Evolutionary conservation across 2,888 invertebrate genomes (phyloP).

Genomic region (Melanotus villosus): DNA sequence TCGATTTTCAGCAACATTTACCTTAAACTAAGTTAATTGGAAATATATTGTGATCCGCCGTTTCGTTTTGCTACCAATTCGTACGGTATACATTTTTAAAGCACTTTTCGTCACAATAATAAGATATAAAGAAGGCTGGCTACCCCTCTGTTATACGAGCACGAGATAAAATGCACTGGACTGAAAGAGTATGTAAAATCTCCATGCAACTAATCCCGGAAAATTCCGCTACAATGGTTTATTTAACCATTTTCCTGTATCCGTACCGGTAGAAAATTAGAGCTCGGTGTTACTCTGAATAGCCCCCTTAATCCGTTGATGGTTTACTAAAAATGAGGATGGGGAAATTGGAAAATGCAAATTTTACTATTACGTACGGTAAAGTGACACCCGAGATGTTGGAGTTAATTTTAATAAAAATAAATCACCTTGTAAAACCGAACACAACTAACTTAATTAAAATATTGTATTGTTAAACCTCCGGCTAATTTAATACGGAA

Average conservation of each 20-base stretch:
- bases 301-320: constrained; percentile 56
- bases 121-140: background rate
- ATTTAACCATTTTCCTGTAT: constrained; percentile 56
- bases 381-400: background rate
- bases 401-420: background rate
- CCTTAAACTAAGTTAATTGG: background rate
- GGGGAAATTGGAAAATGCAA: constrained; percentile 38
- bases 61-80: background rate
- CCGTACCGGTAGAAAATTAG: constrained; percentile 55
- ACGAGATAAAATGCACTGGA: constrained; percentile 43
- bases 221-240: constrained; percentile 63
- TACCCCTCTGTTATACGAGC: constrained; percentile 21
- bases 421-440: background rate
- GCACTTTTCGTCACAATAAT: background rate
- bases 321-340: constrained; percentile 54
- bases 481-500: background rate
- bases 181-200: constrained; percentile 59
- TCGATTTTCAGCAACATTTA: background rate
- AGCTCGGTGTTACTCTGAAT: constrained; percentile 54
- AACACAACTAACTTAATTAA: background rate
- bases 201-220: constrained; percentile 60
- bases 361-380: constrained; percentile 19
- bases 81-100: background rate
- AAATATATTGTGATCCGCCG: background rate
- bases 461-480: background rate